Base-by-base conservation (phyloP, 2,113 vertebrate genomes). In the Heterotilapia buettikoferi region DNA sequence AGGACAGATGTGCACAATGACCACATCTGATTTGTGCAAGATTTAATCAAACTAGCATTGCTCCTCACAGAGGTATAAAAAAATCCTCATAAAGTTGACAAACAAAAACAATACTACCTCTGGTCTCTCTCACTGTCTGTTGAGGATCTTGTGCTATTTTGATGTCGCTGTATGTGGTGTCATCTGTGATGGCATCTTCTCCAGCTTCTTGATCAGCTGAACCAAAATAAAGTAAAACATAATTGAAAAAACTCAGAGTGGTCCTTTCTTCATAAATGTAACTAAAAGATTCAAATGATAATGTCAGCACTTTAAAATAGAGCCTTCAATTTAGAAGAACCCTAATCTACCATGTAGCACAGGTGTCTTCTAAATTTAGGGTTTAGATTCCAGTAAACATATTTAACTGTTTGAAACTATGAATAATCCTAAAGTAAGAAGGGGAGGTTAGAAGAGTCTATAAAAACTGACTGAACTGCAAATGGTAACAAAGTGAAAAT, bases 181-280 rank as follows among this genome's bases (percentile, higher is more conserved):
- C 66, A 24, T 71, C 66, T 24, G 66, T 43, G 66, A 26, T 24
- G 12, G 0, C 66, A 16, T 43, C 66, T 71, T 43, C 66, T 71
- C n/a, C 66, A 10, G 66, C 38, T 71, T 71, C 66, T 43, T 71
- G 66, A 71, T 71, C 66, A 43, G 38, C 66, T 71, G 66, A 16
- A 71, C n/a, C 66, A 24, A 43, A 66, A 0, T 66, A 2, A 38
- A 13, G 61, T 38, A 66, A 66, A 63, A 63, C 0, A 7, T 12
- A 0, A 36, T 66, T n/a, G 0, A 12, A 36, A 66, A 0, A 5
- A 12, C 0, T 36, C 3, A 4, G 9, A 36, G 1, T 66, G 31
- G 61, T 0, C 31, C 31, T 5, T 66, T 38, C 31, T 12, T 38
- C 0, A 66, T n/a, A 66, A 7, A 66, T 66, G 61, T 9, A 24